Conservation (phyloP, 2,888 invertebrate genomes). For the Eulithis testata region DNA sequence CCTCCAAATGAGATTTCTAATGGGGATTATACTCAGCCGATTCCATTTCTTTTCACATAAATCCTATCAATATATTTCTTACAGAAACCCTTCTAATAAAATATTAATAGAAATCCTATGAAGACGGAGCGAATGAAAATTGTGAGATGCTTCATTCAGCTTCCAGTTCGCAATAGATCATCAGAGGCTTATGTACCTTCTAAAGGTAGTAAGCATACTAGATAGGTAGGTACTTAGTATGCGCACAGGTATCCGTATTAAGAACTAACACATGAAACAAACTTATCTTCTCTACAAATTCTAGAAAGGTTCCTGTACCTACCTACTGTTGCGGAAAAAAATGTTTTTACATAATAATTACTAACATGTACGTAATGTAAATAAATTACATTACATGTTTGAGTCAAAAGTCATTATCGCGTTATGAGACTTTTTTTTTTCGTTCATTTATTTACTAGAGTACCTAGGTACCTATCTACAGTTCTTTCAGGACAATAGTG, state of each 20-base stretch:
- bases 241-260: constrained; percentile 13
- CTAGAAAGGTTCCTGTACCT: constrained; percentile 11
- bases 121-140: neutral
- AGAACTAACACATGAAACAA: constrained; percentile 38
- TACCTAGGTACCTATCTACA: too few species aligned
- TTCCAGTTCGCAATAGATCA: constrained; percentile 2
- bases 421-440: too few species aligned
- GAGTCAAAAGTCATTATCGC: too few species aligned
- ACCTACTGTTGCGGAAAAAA: constrained; percentile 25
- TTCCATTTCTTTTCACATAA: too few species aligned
- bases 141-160: neutral
- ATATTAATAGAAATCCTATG: neutral
- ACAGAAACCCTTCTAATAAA: neutral
- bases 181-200: neutral
- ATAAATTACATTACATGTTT: too few species aligned
- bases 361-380: too few species aligned
- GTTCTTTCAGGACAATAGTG: too few species aligned
- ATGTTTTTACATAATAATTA: too few species aligned
- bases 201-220: neutral
- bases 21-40: too few species aligned
- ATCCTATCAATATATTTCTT: neutral
- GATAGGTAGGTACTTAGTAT: constrained; percentile 7
- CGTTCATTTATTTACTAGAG: too few species aligned
- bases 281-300: constrained; percentile 33
- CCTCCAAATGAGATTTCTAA: too few species aligned